Evolutionary conservation across 2,113 vertebrate species (phyloP), one percentile per base, ranked within the genome.

Genomic region (Seriola dumerili): DNA sequence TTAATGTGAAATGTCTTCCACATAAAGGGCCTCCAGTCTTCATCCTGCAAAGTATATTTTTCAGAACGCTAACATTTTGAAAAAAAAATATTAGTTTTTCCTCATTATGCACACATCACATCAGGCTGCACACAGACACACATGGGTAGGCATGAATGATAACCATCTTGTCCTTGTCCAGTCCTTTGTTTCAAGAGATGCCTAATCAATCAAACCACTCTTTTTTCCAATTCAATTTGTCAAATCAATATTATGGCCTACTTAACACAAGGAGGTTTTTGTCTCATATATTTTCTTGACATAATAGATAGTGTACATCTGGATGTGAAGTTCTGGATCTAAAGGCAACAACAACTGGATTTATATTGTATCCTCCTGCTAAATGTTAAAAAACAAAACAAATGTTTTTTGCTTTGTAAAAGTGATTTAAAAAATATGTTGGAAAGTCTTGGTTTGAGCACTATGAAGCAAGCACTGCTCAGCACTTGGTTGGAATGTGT

Each of bases 191-290:
- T 65, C 38, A 58, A 75, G 72, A 57, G 65, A 79, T 58, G 36
- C 12, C 48, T 13, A 44, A 75, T 90, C 80, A 80, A 73, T 83
- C 44, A 70, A 86, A 68, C 55, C 5, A 78, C 40, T 10, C 10
- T 11, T 42, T 42, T 23, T 64, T 32, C 23, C 42, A 78, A 76
- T 46, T 48, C 3, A 8, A 72, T 66, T 17, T 52, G 65, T 71
- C 5, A 63, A 71, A 81, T 84, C 78, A 78, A 77, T 78, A 72
- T 61, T n/a, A 38, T 32, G 7, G 17, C 38, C 13, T 55, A 10
- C n/a, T 46, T 19, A 61, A 50, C n/a, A 61, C 8, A 6, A 70
- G 16, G 34, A 8, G 4, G 59, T 25, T 19, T n/a, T 21, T 4
- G 21, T 42, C 13, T 72, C 16, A 23, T 54, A 19, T 54, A 52